Base-by-base conservation (phyloP, 2,113 vertebrate genomes). In the Microcebus ravelobensis region DNA sequence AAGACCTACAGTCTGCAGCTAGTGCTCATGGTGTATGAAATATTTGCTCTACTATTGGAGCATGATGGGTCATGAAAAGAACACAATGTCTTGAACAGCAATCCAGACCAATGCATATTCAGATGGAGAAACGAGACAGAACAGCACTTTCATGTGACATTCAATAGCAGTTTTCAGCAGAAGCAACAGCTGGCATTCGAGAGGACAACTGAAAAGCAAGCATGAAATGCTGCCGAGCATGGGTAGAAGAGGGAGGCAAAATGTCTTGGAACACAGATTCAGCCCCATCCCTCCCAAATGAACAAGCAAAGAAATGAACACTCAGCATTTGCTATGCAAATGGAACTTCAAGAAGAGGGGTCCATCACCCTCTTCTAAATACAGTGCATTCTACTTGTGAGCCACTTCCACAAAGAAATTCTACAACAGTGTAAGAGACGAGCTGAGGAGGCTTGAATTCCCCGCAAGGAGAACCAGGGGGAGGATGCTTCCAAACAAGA, bases 181-280 rank as follows among this genome's bases (percentile, higher is more conserved):
- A 82, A 59, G 23, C 12, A 63, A 6, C 5, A 65, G 36, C 0
- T 63, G 34, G 36, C 23, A 55, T 57, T 12, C 48, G 21, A 57
- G 6, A 76, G 36, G 52, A 73, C 7, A 50, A 25, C 0, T 11
- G 27, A 45, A 82, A 3, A 52, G 17, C n/a, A 21, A 21, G 21
- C 15, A 29, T 0, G 27, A 39, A 39, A 59, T 5, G 5, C 23
- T 0, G 2, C 36, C 45, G 27, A 1, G n/a, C 13, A 13, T 36
- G 34, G 31, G 68, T 2, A 50, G 14, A 36, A 73, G 11, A 59
- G 4, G 23, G 13, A 65, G 23, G n/a, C 10, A 82, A 83, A 31
- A 25, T 4, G 14, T 15, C 27, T 61, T 50, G 2, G 6, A 20
- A 25, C 3, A 2, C 5, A 45, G 67, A 21, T 82, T 77, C 36